Base-by-base conservation (phyloP, 2,888 invertebrate genomes). In the Yponomeuta plumbellus region DNA sequence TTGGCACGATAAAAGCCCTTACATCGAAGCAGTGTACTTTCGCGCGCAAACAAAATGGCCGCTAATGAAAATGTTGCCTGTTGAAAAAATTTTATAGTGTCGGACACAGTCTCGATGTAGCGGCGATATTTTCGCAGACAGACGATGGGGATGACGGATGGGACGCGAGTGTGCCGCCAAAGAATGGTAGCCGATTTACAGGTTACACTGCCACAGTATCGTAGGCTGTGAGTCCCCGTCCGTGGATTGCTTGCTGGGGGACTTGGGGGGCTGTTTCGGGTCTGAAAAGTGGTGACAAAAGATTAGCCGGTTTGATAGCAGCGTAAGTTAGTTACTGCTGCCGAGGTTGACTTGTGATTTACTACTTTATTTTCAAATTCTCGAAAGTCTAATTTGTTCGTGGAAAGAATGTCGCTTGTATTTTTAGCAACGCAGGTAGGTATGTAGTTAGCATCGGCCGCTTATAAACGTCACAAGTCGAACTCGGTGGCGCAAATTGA, bases 181-280 rank as follows among this genome's bases (percentile, higher is more conserved):
- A 26, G 65, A 21, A n/a, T 52, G 44, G 44, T 21, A n/a, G 17
- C 40, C 26, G 67, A 80, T 87, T 95, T 96, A 97, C 94, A 97
- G 94, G 94, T 97, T 97, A 97, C 96, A 97, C 97, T 97, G 97
- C 97, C 97, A 97, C 96, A 96, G 97, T 97, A 97, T 97, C 97
- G 96, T 97, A 97, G 96, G 97, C 96, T 96, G 97, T 96, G 96
- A 97, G 95, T 96, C 97, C 96, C 93, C 94, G 89, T 91, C 93
- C 88, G 86, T 89, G 90, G 88, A 84, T 85, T 92, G 95, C 94
- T 95, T 94, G 93, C 93, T 94, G 95, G 94, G 94, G 94, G 94
- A 94, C 92, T 94, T 94, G 93, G 90, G 90, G 85, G 89, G 77
- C 79, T 89, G 96, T 95, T 96, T 97, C 97, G 96, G 97, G 97